phyloP scores from a whole-genome alignment of 92 coral and sea anemone genomes.

The Hydrozoanthus gracilis region DNA sequence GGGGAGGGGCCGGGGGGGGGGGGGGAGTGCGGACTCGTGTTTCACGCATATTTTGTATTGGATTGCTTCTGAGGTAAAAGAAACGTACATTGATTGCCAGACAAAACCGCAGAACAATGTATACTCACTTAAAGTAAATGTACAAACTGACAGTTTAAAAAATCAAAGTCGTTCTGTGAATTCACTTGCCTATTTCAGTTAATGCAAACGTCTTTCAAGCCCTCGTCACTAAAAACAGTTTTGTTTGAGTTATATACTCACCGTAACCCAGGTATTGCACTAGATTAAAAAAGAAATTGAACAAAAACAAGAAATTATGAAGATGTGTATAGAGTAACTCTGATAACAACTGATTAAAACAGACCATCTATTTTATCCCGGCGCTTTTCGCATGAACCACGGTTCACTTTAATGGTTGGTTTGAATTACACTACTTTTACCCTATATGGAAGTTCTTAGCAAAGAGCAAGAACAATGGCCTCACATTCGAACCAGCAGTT shows the following conservation, averaged over 20 bases:
- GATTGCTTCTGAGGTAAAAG: neutral
- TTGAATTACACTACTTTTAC: too few species aligned
- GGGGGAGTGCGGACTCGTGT: too few species aligned
- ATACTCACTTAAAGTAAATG: neutral
- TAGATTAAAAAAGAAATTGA: neutral
- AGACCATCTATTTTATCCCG: neutral
- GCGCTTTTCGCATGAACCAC: conserved; percentile 17
- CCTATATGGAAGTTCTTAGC: too few species aligned
- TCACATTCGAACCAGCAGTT: too few species aligned
- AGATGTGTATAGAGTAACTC: neutral
- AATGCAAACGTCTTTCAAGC: neutral
- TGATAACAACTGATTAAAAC: neutral
- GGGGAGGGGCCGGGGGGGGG: too few species aligned
- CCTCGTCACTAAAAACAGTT: neutral
- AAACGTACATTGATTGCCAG: neutral
- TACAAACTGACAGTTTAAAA: neutral
- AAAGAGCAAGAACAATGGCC: too few species aligned
- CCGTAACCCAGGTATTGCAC: neutral
- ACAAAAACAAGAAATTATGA: neutral
- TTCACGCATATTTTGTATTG: neutral
- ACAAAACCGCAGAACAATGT: neutral
- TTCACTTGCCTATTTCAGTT: neutral
- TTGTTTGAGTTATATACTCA: neutral
- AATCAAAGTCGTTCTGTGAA: neutral
- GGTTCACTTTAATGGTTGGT: neutral